Conservation (phyloP, 1,140 invertebrate species). For the Drosophila fuyamai region DNA sequence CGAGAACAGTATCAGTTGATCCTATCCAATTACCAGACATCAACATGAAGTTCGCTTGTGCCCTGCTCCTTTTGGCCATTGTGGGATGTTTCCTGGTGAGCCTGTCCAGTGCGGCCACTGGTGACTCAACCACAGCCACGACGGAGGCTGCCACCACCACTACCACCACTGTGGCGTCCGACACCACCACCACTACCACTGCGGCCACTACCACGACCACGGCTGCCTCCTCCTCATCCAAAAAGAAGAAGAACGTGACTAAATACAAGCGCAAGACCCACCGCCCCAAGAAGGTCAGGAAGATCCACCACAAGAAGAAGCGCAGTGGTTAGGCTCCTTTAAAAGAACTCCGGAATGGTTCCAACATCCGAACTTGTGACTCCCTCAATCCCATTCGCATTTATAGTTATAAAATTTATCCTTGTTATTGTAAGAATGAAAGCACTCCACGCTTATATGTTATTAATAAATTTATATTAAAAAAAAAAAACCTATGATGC, state of each 20-base stretch:
- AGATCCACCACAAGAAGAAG: not conserved
- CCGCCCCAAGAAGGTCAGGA: conserved; percentile 4
- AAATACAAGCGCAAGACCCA: conserved; percentile 6
- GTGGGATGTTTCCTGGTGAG: conserved; percentile 20
- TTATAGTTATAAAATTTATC: not conserved
- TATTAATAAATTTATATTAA: too few relatives aligned
- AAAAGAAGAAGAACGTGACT: conserved; percentile 8
- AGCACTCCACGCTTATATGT: too few relatives aligned
- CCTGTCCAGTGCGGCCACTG: not conserved
- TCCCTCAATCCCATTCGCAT: not conserved
- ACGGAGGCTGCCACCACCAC: conserved; percentile 9
- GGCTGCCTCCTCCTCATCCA: not conserved
- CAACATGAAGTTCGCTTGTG: conserved; percentile 17
- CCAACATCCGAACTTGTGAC: not conserved
- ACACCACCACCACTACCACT: conserved; percentile 4
- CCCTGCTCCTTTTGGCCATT: conserved; percentile 6
- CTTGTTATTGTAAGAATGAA: too few relatives aligned
- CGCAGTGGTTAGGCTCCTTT: not conserved
- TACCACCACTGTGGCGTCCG: not conserved
- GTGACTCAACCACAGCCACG: not conserved
- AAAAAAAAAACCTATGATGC: too few relatives aligned
- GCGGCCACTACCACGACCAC: conserved; percentile 4
- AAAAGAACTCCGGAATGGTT: not conserved
- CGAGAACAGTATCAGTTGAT: conserved; percentile 31
- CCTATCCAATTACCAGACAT: not conserved